These are phyloP conservation scores for Drosophila pachea DNA, from an alignment of 1,140 invertebrate species.

Conservation along the genomic window DNA sequence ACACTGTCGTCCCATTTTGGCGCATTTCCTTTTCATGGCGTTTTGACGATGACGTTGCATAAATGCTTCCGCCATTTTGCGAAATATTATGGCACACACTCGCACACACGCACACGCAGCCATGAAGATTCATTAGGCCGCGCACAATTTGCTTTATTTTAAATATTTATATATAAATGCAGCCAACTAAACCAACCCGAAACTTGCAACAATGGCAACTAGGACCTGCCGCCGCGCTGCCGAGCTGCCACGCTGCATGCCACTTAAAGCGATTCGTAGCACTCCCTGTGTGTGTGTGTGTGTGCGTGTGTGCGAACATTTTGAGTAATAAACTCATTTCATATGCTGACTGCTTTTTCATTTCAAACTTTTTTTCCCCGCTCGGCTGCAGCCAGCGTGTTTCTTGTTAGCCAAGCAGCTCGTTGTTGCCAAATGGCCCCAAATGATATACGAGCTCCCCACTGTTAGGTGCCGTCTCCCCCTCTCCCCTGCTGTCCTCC, in stretches of 20 bases:
- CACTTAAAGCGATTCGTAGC: slow-evolving; percentile 64
- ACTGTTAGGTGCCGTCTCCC: not conserved
- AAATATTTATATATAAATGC: slow-evolving; percentile 73
- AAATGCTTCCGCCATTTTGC: slow-evolving; percentile 59
- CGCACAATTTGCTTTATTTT: no score
- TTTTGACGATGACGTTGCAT: slow-evolving; percentile 50
- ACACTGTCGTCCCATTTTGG: slow-evolving; percentile 57
- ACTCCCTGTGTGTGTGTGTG: slow-evolving; percentile 15
- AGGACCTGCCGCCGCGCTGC: slow-evolving; percentile 47
- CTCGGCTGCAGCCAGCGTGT: slow-evolving; percentile 38
- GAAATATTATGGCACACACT: slow-evolving; percentile 20
- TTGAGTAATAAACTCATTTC: slow-evolving; percentile 78
- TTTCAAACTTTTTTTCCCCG: slow-evolving; percentile 66
- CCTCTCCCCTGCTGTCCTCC: not conserved
- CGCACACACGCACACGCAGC: slow-evolving; percentile 23
- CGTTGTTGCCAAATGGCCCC: slow-evolving; percentile 23
- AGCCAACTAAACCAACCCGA: slow-evolving; percentile 42
- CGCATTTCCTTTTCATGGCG: slow-evolving; percentile 58
- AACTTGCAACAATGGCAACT: slow-evolving; percentile 14
- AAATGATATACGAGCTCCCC: slow-evolving; percentile 70
- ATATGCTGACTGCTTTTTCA: slow-evolving; percentile 78
- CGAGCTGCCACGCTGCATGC: slow-evolving; percentile 55
- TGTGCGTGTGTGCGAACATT: slow-evolving; percentile 40
- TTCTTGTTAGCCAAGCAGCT: slow-evolving; percentile 64
- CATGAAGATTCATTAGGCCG: slow-evolving; percentile 66